Evolutionary conservation across 2,888 invertebrate genomes (phyloP).

Genomic region (Lasioglossum malachurum): DNA sequence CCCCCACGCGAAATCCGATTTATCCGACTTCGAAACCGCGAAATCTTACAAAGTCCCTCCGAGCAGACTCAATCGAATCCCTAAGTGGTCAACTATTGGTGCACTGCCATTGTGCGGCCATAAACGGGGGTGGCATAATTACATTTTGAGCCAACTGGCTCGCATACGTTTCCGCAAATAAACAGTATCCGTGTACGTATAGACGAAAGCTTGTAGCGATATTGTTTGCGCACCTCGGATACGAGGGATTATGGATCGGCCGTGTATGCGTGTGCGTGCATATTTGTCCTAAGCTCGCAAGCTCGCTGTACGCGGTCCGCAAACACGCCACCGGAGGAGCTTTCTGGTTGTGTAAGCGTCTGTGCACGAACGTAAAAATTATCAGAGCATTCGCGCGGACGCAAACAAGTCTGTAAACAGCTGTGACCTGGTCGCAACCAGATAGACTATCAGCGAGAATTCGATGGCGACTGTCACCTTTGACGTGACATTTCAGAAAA

Average conservation of each 20-base stretch:
- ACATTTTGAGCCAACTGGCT: not conserved
- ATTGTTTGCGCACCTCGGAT: conserved; percentile 43
- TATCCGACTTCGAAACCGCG: not conserved
- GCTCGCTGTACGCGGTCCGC: conserved; percentile 13
- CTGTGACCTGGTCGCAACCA: not conserved
- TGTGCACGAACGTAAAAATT: not conserved
- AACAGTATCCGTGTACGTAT: conserved; percentile 9
- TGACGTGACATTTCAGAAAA: not conserved
- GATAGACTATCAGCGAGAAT: not conserved
- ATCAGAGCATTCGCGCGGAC: not conserved
- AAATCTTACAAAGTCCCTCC: not conserved
- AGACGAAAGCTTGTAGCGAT: conserved; percentile 28
- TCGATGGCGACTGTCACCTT: not conserved
- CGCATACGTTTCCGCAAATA: conserved; percentile 31
- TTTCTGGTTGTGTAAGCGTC: not conserved
- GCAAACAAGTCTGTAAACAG: conserved; percentile 35
- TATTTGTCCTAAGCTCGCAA: conserved; percentile 34
- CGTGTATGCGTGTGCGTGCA: conserved; percentile 3
- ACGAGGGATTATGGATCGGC: conserved; percentile 39
- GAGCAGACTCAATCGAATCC: not conserved
- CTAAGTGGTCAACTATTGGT: not conserved
- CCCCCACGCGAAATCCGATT: not conserved
- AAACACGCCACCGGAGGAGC: conserved; percentile 27
- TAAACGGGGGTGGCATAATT: not conserved
- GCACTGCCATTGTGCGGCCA: not conserved